A percentile compares a stretch with the other conserved stretches of the same genome.
Conservation (phyloP, 2,888 invertebrate species). For the Erebia epiphron region DNA sequence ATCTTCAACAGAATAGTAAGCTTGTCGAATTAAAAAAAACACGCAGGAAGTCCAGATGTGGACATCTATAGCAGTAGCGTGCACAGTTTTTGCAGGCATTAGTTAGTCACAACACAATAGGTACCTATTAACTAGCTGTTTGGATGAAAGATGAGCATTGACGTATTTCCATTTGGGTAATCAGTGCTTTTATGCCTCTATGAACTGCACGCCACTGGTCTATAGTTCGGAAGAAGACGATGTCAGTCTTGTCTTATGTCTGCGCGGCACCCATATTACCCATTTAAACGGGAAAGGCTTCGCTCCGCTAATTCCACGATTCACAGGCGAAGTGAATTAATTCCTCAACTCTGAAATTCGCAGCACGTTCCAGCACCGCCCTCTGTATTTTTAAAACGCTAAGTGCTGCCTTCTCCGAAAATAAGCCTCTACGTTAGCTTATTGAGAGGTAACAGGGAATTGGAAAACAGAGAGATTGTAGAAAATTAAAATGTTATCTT, state of each 20-base stretch:
- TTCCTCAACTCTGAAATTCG: conserved; percentile 37
- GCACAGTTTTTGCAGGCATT: too few relatives aligned
- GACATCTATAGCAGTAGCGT: too few relatives aligned
- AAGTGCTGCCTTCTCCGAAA: conserved; percentile 36
- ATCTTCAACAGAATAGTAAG: too few relatives aligned
- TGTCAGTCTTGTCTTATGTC: conserved; percentile 11
- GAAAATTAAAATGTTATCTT: conserved; percentile 1
- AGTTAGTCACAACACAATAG: too few relatives aligned
- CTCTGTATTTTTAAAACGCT: conserved; percentile 38
- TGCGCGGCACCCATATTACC: conserved; percentile 28
- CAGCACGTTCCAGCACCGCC: conserved; percentile 36
- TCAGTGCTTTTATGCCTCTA: too few relatives aligned
- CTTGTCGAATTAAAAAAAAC: too few relatives aligned
- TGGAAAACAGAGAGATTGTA: neutral
- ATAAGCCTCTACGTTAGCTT: conserved; percentile 27
- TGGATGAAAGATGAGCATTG: too few relatives aligned
- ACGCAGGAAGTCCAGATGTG: neutral
- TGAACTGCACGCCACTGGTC: too few relatives aligned
- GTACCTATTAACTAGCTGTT: too few relatives aligned
- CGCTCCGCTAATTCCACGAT: conserved; percentile 37
- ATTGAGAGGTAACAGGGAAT: conserved; percentile 15
- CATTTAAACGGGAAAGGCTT: conserved; percentile 30
- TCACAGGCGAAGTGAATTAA: conserved; percentile 38
- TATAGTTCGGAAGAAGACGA: too few relatives aligned
- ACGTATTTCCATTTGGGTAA: too few relatives aligned